Evolutionary conservation across 1,140 invertebrate genomes (phyloP).

Genomic region (Eriocheir sinensis): DNA sequence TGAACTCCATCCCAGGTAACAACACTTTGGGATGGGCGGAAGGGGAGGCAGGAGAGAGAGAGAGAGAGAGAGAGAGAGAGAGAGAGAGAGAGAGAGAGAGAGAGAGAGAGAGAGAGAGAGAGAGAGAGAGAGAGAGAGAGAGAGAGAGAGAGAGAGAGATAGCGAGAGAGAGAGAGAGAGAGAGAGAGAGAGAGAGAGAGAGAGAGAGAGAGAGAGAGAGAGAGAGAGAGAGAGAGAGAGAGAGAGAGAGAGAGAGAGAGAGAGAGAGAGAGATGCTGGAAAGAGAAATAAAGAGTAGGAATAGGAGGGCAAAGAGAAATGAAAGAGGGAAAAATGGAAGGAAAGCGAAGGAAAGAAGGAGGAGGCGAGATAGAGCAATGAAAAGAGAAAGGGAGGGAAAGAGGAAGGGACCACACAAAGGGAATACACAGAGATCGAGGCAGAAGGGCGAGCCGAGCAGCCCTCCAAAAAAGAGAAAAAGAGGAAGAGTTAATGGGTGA

Average conservation of each 20-base stretch:
- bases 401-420: not conserved
- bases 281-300: not conserved
- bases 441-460: not conserved
- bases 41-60: not conserved
- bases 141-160: not conserved
- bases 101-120: not conserved
- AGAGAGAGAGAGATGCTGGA: not conserved
- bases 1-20: slow-evolving; percentile 4
- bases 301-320: not conserved
- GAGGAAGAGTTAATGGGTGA: slow-evolving; percentile 11
- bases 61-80: not conserved
- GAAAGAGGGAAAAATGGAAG: no score
- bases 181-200: not conserved
- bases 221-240: not conserved
- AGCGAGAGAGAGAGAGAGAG: not conserved
- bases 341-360: no score
- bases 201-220: not conserved
- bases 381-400: not conserved
- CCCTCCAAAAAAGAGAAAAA: not conserved
- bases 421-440: not conserved
- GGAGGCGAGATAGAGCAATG: not conserved
- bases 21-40: not conserved
- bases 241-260: not conserved
- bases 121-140: not conserved
- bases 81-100: not conserved